Evolutionary conservation across 2,797 vertebrate genomes (phyloP).

Genomic region (Schizopygopsis pylzovi): DNA sequence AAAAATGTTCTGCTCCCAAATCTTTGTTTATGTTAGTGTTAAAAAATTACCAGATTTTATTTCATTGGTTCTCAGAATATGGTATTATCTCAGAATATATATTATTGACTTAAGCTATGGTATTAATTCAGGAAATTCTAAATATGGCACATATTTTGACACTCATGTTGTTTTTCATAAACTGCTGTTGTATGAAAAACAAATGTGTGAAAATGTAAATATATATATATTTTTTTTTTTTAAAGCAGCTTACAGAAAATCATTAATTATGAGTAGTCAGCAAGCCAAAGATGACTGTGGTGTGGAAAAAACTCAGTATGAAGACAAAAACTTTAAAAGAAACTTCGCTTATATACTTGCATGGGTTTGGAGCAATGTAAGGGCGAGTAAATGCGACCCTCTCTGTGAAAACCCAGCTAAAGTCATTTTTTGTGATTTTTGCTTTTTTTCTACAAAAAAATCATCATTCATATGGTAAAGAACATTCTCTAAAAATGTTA

Average conservation of each 20-base stretch:
- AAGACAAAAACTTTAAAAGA: not conserved
- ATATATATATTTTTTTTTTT: no score
- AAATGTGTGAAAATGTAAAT: slow-evolving; percentile 8
- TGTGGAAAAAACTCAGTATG: not conserved
- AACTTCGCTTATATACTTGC: not conserved
- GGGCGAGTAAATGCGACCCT: not conserved
- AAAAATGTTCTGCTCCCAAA: not conserved
- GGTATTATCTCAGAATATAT: no score
- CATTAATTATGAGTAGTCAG: not conserved
- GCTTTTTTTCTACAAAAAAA: no score
- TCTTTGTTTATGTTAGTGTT: not conserved
- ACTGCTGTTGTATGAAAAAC: not conserved
- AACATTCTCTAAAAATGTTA: no score
- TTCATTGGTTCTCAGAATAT: not conserved
- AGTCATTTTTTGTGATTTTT: no score
- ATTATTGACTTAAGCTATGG: not conserved
- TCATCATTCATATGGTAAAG: no score
- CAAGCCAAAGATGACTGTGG: not conserved
- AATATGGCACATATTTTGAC: not conserved
- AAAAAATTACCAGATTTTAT: not conserved
- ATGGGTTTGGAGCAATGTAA: not conserved
- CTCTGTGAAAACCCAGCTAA: no score
- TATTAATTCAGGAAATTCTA: not conserved
- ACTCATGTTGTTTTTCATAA: not conserved
- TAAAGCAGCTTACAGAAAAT: not conserved